A percentile compares a stretch with the other conserved stretches of the same genome.
These are phyloP conservation scores for Prenolepis imparis DNA, from an alignment of 2,888 invertebrate genomes.

Conservation along the genomic window DNA sequence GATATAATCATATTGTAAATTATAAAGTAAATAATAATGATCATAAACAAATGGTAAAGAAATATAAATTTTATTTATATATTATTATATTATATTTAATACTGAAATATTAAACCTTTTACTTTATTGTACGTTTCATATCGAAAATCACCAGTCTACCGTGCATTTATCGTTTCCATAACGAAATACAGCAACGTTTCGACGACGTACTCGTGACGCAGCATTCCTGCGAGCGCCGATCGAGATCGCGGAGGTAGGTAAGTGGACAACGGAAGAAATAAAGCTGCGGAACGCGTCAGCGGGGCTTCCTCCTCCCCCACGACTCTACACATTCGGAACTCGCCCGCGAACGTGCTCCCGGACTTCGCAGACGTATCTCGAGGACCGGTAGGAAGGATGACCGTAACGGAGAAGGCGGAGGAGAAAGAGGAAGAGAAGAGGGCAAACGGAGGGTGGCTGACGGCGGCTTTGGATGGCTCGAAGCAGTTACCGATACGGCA, in stretches of 20 bases:
- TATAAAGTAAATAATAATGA: constrained; percentile 14
- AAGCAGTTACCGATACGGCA: constrained; percentile 76
- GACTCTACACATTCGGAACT: constrained; percentile 54
- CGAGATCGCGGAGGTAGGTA: constrained; percentile 10
- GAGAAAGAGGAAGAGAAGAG: neutral
- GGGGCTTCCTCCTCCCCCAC: constrained; percentile 26
- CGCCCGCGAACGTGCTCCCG: constrained; percentile 63
- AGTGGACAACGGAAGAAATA: constrained; percentile 24
- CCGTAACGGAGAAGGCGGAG: constrained; percentile 11
- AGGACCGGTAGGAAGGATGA: constrained; percentile 46
- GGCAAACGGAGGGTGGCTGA: constrained; percentile 54
- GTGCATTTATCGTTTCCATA: neutral
- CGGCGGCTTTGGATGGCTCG: constrained; percentile 65
- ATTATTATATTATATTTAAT: neutral
- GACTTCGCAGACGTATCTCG: constrained; percentile 63
- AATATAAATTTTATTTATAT: neutral
- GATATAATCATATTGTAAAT: neutral
- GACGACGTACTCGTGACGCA: neutral
- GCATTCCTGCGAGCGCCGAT: constrained; percentile 1
- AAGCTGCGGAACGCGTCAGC: constrained; percentile 37
- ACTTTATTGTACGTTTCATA: neutral
- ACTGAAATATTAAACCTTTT: neutral
- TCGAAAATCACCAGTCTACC: neutral
- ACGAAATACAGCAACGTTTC: neutral
- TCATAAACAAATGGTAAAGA: neutral